Percentiles rank a stretch among this genome's conserved stretches.
Conservation (phyloP, 1,140 invertebrate genomes). For the Bactericera cockerelli region DNA sequence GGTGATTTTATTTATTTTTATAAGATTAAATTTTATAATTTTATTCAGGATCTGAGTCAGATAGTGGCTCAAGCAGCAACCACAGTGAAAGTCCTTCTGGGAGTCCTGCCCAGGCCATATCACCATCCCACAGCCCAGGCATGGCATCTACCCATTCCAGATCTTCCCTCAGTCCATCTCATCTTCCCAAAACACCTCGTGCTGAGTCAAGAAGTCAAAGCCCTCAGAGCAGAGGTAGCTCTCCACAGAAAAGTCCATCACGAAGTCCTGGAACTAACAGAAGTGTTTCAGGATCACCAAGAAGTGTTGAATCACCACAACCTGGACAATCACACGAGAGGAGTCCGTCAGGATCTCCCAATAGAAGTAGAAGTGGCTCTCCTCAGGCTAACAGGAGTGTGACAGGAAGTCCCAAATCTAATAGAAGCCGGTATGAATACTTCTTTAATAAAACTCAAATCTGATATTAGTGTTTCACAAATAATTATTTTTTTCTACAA, state of each 20-base stretch:
- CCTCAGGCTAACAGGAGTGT: background rate
- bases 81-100: background rate
- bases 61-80: background rate
- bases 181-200: background rate
- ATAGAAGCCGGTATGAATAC: background rate
- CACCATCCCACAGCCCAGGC: background rate
- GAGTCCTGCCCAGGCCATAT: background rate
- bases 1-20: too few species aligned
- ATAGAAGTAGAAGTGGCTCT: background rate
- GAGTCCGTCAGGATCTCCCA: background rate
- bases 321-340: background rate
- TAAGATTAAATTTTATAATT: too few species aligned
- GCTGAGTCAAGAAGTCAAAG: background rate
- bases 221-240: background rate
- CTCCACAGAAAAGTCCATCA: background rate
- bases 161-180: background rate
- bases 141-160: background rate
- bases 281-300: background rate
- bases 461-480: too few species aligned
- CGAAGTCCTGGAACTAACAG: background rate
- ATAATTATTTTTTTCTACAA: too few species aligned
- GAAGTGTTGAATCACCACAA: background rate
- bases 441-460: too few species aligned
- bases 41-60: slow-evolving; percentile 3
- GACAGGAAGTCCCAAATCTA: background rate